Evolutionary conservation across 2,113 vertebrate species (phyloP), one percentile per base, ranked within the genome.

Genomic region (Pionites leucogaster): DNA sequence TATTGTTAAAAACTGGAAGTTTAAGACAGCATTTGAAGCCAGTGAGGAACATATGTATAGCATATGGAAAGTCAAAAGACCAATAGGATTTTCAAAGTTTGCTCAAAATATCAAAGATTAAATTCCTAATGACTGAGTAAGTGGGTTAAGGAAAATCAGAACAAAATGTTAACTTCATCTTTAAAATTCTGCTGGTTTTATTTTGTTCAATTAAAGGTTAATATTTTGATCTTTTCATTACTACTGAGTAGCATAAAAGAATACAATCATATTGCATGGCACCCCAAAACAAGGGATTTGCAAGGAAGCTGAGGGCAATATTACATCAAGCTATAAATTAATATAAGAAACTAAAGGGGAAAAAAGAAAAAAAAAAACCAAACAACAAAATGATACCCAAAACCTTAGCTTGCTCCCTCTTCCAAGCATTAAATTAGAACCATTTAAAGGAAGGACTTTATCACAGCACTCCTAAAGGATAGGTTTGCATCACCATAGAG

Each of bases 191-290:
- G 6, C 11, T 93, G 9, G 25, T 27, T 89, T 93, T 69, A 22
- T 85, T 90, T 96, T 69, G 8, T 86, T 86, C 17, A 70, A 62
- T 60, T 86, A 59, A 94, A 81, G 19, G 53, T 70, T 87, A 82
- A 82, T 57, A 80, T 13, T 84, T 89, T 75, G 44, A 90, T 87
- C 22, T 93, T 91, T 84, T 85, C 25, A 64, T 94, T 41, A 88
- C 24, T 80, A 71, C 25, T 53, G 50, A 90, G 29, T 75, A 81
- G 90, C 17, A 37, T 17, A 80, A 63, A 29, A 67, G n/a, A 78
- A 59, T 87, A 89, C 85, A 77, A 92, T 91, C 24, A 39, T 41
- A 86, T 28, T 71, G 35, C 14, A 59, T 77, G 39, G 84, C 37
- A 74, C 60, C n/a, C 28, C 23, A 50, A 77, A 71, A 67, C 33